Percentiles rank a stretch among this genome's conserved stretches.
Conservation (phyloP, 2,888 invertebrate species). For the Drosophila borborema region DNA sequence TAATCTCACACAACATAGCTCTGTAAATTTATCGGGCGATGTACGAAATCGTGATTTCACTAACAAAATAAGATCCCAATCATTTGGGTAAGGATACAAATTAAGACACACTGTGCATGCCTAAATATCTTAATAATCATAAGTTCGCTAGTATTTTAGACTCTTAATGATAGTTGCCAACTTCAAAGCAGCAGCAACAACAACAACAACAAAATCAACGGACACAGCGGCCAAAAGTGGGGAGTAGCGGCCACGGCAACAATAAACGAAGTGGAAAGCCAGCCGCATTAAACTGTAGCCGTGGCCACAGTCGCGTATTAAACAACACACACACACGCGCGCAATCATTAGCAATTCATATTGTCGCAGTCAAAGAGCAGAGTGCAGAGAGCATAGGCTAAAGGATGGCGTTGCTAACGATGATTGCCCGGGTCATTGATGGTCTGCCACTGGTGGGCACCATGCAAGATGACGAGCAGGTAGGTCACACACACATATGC, state of each 20-base stretch:
- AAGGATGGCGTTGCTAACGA: conserved; percentile 97
- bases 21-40: conserved; percentile 25
- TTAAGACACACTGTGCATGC: neutral
- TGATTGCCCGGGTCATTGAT: conserved; percentile 98
- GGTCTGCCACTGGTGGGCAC: conserved; percentile 98
- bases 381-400: conserved; percentile 6
- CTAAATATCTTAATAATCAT: conserved; percentile 9
- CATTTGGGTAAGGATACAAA: neutral
- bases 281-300: conserved; percentile 62
- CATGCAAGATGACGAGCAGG: conserved; percentile 99
- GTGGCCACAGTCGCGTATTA: conserved; percentile 57
- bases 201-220: conserved; percentile 7
- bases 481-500: conserved; percentile 84
- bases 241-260: conserved; percentile 42
- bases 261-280: conserved; percentile 48
- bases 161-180: conserved; percentile 40
- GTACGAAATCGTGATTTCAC: conserved; percentile 9
- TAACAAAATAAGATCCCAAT: neutral
- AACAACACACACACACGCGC: neutral
- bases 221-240: conserved; percentile 19
- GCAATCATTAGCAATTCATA: neutral
- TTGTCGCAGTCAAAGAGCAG: conserved; percentile 2
- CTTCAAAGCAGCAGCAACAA: conserved; percentile 4
- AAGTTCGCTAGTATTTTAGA: conserved; percentile 26
- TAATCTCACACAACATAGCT: conserved; percentile 31